Base-by-base conservation (phyloP, 1,140 invertebrate species). In the Heterodera carotae region DNA sequence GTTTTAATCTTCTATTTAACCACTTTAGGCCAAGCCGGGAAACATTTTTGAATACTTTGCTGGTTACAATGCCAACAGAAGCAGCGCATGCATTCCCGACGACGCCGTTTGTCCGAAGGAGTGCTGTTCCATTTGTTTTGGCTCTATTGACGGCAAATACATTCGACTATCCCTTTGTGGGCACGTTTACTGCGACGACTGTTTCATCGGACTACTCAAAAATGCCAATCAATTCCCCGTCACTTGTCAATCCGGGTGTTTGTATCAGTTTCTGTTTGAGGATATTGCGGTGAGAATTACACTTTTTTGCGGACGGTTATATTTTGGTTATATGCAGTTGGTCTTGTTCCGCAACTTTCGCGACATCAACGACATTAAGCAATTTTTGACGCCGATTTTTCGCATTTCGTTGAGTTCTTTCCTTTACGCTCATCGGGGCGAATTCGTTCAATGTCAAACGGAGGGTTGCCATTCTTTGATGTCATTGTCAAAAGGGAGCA, bases 361-460 rank as follows among this genome's bases (percentile, higher is more conserved):
- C 15, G 48, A 22, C 18, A 18, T 56, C 4, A 18, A 56, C 48
- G 66, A 68, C 15, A 36, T 68, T 22, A 12, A 43, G 4, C 66
- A 68, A n/a, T 68, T 68, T 68, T 68, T 68, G 66, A 68, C 66
- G 12, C 66, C 66, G 66, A 18, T 68, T 12, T 68, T 68, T n/a
- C 34, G 22, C n/a, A 15, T 68, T 68, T 68, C 34, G 12, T 18
- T 68, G 33, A 5, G 22, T 3, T 68, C 39, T 15, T 68, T 68
- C 39, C 34, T 68, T 68, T n/a, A 22, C 48, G 12, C 48, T 1
- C 48, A 56, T 18, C 48, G 48, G 5, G 18, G 22, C 48, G 18
- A 56, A 56, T 56, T 56, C 18, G 18, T 56, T 1, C 48, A 18
- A 15, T 56, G 48, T n/a, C 48, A 56, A 4, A 22, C 48, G 48